Base-by-base conservation (phyloP, 2,888 invertebrate species). In the Drosophila rellima region DNA sequence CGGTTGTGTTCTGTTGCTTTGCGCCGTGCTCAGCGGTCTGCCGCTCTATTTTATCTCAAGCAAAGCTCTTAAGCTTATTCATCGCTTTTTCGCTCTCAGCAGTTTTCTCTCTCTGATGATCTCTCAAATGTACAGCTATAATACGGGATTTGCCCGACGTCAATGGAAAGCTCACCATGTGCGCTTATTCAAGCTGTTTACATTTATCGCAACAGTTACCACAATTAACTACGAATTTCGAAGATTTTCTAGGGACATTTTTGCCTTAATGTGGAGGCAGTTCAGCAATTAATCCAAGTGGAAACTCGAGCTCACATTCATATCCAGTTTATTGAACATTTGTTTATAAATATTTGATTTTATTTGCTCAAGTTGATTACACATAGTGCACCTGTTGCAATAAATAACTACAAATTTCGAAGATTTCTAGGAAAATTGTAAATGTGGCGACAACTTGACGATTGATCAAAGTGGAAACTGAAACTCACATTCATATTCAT, bases 111-210 rank as follows among this genome's bases (percentile, higher is more conserved):
- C 80, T 6, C 84, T 90, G 44, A 90, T 91, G 86, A 64, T 88
- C 8, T 78, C 88, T 0, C 90, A 91, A 63, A 88, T 87, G 63
- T 88, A 77, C 35, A 88, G 91, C 50, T 91, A 91, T 61, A 84
- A 91, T 31, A 91, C 91, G 11, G 91, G 91, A 8, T 91, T 91
- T 55, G 89, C 90, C 3, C 59, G 70, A 3, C 87, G 91, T n/a
- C 91, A 90, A 44, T 90, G 90, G 74, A 81, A 78, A 6, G 63
- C 66, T 2, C 79, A 62, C 44, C 84, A 77, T 3, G 69, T 86
- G 26, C 70, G 72, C 5, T 50, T 78, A 0, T 90, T 87, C 26
- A 91, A 90, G 63, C 74, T 82, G 45, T 73, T 87, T 31, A 91
- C 90, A 1, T 70, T 88, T 47, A 78, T 86, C n/a, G 82, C 71